Conservation (phyloP, 1,140 invertebrate genomes). For the Hylaeus volcanicus region DNA sequence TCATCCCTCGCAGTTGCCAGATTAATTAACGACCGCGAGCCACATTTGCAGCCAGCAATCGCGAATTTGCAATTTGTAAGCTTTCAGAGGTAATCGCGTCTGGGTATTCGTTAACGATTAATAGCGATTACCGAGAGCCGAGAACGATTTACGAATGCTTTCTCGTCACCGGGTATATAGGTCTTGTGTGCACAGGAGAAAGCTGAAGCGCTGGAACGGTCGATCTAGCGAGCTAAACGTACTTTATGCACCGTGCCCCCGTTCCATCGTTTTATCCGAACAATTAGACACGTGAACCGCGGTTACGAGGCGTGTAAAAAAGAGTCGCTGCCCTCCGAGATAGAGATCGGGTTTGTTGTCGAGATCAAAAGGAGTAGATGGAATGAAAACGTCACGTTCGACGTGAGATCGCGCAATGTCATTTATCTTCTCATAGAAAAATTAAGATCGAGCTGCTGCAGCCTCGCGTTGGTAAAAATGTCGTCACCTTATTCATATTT, state of each 20-base stretch:
- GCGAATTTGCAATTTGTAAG: too few relatives aligned
- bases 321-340: slow-evolving; percentile 13
- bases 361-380: neutral
- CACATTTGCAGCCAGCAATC: too few relatives aligned
- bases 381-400: neutral
- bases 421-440: too few relatives aligned
- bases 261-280: slow-evolving; percentile 72
- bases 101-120: too few relatives aligned
- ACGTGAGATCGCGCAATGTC: too few relatives aligned
- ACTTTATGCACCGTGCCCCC: slow-evolving; percentile 72
- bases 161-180: slow-evolving; percentile 67
- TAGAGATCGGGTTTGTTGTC: neutral
- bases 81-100: too few relatives aligned
- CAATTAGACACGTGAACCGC: slow-evolving; percentile 73
- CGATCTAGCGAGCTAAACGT: slow-evolving; percentile 70
- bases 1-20: too few relatives aligned
- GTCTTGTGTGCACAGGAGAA: slow-evolving; percentile 65
- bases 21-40: too few relatives aligned
- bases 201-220: slow-evolving; percentile 65
- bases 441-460: too few relatives aligned
- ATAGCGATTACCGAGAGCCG: too few relatives aligned
- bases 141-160: slow-evolving; percentile 1
- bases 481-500: too few relatives aligned
- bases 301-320: slow-evolving; percentile 47
- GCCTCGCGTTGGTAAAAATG: too few relatives aligned